Evolutionary conservation across 1,140 invertebrate genomes (phyloP).

Genomic region (Meloidogyne hapla): DNA sequence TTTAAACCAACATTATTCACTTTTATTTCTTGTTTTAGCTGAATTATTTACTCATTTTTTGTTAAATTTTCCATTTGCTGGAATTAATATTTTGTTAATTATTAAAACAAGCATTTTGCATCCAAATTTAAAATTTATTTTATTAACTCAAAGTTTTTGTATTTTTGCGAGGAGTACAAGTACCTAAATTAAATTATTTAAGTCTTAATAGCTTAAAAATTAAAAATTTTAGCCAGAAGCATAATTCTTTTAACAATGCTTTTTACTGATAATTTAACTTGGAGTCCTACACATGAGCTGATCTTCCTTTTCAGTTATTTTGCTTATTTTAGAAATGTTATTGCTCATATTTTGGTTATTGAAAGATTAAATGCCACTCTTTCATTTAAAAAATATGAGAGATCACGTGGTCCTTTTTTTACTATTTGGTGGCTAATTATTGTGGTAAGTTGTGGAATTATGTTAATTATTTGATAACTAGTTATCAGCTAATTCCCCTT

Average conservation of each 20-base stretch:
- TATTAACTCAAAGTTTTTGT: not conserved
- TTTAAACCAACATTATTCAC: not conserved
- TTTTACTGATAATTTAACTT: not conserved
- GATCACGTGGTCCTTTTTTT: not conserved
- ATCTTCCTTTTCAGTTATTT: not conserved
- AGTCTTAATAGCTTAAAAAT: too few species aligned
- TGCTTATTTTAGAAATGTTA: conserved; percentile 2
- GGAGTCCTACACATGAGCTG: not conserved
- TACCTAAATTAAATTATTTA: too few species aligned
- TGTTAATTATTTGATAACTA: too few species aligned
- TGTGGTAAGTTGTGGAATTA: conserved; percentile 1
- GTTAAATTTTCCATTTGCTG: not conserved
- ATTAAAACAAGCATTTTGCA: not conserved
- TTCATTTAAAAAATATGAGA: not conserved
- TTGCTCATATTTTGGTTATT: conserved; percentile 16
- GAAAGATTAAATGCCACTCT: conserved; percentile 18
- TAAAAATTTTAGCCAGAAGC: not conserved
- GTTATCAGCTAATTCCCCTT: too few species aligned
- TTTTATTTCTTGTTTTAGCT: not conserved
- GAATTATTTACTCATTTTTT: not conserved
- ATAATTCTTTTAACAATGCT: not conserved
- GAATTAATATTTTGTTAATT: not conserved
- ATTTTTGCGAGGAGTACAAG: conserved; percentile 2
- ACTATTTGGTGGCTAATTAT: not conserved
- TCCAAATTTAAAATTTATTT: not conserved